Base-by-base conservation (phyloP, 1,140 invertebrate genomes). In the Macrobrachium nipponense region DNA sequence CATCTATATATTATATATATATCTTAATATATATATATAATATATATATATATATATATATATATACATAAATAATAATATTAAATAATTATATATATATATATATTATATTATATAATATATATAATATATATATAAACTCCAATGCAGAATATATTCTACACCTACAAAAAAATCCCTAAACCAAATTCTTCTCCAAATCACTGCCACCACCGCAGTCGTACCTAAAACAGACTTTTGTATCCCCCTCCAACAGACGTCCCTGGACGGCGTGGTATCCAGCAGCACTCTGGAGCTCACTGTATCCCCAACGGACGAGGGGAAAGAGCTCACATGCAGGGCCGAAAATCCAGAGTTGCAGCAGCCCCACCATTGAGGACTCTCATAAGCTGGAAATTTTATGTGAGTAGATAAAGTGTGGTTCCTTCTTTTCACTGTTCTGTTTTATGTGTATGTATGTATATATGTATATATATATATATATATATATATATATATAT, bases 251-350 rank as follows among this genome's bases (percentile, higher is more conserved):
- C 10, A 59, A 68, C 80, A 88, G 88, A 88, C 88, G 4, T 88
- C 88, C 8, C 59, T 84, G 66, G 88, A 91, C 62, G 90, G 90
- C 0, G 90, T 91, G 75, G 86, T 90, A 44, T 90, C 90, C 27
- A 90, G 89, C 14, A 91, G 91, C 86, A 90, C 89, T 36, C 87
- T 91, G n/a, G 90, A 89, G 36, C 90, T 91, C 27, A 89, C 89
- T 6, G 89, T 91, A 18, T 88, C 87, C 14, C 86, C 89, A 5
- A 89, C 91, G 64, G 91, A 92, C 86, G 90, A 90, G 60, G 91
- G 91, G 0, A 90, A 89, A 75, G 89, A 89, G 59, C 78, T 92
- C 5, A 90, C 89, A 6, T 92, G 91, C 86, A 87, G 90, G 20
- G 91, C 90, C 0, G 90, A 91, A 72, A 92, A 92, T 84, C 89